These are phyloP conservation scores for Ceraclea dissimilis DNA, from an alignment of 2,888 invertebrate species.

Conservation along the genomic window DNA sequence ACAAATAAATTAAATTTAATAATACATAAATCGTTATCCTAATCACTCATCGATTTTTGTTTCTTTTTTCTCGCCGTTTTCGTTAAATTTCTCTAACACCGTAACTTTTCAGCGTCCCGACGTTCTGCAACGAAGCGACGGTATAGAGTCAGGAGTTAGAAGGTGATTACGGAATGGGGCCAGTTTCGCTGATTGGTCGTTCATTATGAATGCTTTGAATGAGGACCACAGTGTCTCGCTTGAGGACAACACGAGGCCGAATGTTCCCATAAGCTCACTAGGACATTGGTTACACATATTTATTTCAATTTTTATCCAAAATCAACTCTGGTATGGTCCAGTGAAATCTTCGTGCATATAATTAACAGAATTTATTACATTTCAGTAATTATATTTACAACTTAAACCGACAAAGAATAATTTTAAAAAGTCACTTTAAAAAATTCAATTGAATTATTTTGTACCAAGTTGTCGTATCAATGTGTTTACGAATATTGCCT, in stretches of 20 bases:
- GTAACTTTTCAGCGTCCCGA: background rate
- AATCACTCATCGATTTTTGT: background rate
- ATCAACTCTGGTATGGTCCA: no score
- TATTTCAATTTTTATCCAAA: background rate
- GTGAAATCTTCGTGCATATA: no score
- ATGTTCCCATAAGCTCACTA: conserved; percentile 2
- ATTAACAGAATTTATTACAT: no score
- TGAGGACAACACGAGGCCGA: conserved; percentile 24
- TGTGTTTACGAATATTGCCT: no score
- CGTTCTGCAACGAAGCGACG: background rate
- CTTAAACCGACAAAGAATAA: no score
- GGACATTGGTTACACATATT: background rate
- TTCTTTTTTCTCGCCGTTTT: no score
- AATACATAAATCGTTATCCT: background rate
- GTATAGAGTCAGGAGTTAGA: conserved; percentile 28
- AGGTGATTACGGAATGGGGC: conserved; percentile 24
- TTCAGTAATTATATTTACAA: no score
- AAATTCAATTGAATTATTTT: no score
- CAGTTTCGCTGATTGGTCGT: conserved; percentile 26
- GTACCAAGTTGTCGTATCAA: no score
- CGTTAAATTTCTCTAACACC: background rate
- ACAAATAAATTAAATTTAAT: background rate
- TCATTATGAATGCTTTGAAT: conserved; percentile 22
- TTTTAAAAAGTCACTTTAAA: no score
- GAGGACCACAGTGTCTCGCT: conserved; percentile 16